phyloP scores from a whole-genome alignment of 92 coral and sea anemone species.

The Umimayanthus chanpuru region DNA sequence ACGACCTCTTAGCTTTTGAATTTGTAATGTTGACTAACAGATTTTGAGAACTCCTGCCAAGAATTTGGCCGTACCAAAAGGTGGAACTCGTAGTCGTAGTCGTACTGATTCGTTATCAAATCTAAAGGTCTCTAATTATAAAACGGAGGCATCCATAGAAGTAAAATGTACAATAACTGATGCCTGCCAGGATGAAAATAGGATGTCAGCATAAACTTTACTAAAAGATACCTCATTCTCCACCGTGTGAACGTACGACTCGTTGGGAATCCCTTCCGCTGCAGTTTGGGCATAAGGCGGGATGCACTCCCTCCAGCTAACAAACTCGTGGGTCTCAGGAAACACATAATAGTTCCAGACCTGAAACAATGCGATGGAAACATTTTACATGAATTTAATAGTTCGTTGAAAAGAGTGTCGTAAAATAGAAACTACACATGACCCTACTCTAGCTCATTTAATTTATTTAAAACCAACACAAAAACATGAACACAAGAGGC shows the following conservation, averaged over 20 bases:
- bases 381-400: neutral
- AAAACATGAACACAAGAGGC: too few relatives aligned
- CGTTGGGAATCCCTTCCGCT: constrained; percentile 97
- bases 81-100: too few relatives aligned
- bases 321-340: constrained; percentile 96
- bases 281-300: constrained; percentile 99
- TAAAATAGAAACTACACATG: neutral
- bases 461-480: too few relatives aligned
- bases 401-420: neutral
- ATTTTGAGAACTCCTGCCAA: too few relatives aligned
- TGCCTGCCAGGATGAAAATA: neutral
- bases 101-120: too few relatives aligned
- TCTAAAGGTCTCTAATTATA: too few relatives aligned
- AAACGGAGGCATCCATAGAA: too few relatives aligned
- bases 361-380: constrained; percentile 48
- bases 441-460: too few relatives aligned
- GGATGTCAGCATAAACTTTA: neutral
- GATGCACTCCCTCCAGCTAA: constrained; percentile 89
- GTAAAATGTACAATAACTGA: neutral
- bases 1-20: too few relatives aligned
- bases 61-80: too few relatives aligned
- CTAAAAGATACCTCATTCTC: constrained; percentile 72
- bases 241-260: constrained; percentile 94
- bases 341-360: constrained; percentile 97
- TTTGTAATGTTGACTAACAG: too few relatives aligned